Base-by-base conservation (phyloP, 2,113 vertebrate genomes). In the Aptenodytes forsteri region DNA sequence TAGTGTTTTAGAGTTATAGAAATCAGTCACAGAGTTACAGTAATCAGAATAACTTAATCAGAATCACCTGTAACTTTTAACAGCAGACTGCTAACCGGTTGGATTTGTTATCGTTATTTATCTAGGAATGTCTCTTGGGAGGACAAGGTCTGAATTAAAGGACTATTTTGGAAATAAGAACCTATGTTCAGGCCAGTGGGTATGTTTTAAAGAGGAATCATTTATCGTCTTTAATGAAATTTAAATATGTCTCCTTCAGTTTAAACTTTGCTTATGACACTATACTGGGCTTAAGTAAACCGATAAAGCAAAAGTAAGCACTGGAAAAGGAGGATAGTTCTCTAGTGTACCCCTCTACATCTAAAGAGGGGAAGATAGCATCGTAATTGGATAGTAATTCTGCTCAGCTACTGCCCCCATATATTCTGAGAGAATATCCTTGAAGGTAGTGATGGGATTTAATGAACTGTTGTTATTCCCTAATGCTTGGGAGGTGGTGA, bases 221-320 rank as follows among this genome's bases (percentile, higher is more conserved):
- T 71, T 64, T 78, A 34, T 44, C 3, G 3, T 73, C 69, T 93
- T 86, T 75, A 90, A 87, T 91, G 79, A 62, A 58, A 55, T 75
- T 47, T 79, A 32, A 89, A 78, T 97, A 34, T 67, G 89, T 90
- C 71, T 94, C 15, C 79, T 76, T 94, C 30, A 87, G 76, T 91
- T 95, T 92, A 77, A 96, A 90, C 85, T 95, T 84, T 88, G 32
- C 67, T 96, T 76, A 61, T 79, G 59, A 71, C 89, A 27, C 72
- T 94, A 2, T 88, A 29, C 65, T 77, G 83, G 58, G 36, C 69
- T 94, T 89, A 69, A 95, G 75, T 87, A 87, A 85, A 79, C 47
- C 72, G 83, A 67, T 69, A 90, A 96, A 93, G 44, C 54, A 71
- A 83, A 77, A 91, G 36, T 81, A 96, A 73, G 56, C 54, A 50